Conservation (phyloP, 2,797 vertebrate genomes). For the Amblyraja radiata region DNA sequence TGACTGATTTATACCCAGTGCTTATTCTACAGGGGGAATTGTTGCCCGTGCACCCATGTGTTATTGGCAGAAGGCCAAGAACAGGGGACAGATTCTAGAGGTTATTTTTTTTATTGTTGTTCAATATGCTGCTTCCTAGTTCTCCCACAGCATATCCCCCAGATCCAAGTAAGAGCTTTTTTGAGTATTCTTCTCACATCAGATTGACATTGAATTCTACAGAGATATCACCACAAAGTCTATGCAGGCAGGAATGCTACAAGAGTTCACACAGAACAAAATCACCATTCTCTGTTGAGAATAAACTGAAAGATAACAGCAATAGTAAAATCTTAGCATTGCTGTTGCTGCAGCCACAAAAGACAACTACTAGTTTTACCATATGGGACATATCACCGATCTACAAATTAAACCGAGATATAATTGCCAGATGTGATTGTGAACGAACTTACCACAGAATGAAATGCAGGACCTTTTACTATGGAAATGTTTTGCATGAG, state of each 20-base stretch:
- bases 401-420: too few species aligned
- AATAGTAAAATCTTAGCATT: neutral
- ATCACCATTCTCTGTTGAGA: neutral
- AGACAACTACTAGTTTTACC: neutral
- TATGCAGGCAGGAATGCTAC: neutral
- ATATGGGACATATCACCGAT: neutral
- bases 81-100: neutral
- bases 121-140: neutral
- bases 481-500: too few species aligned
- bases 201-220: neutral
- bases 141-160: neutral
- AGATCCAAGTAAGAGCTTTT: neutral
- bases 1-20: neutral
- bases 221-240: neutral
- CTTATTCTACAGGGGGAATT: neutral
- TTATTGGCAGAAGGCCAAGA: neutral
- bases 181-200: constrained; percentile 4
- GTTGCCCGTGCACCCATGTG: neutral
- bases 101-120: neutral
- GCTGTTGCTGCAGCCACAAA: neutral
- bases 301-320: neutral
- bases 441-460: too few species aligned
- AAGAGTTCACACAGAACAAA: neutral
- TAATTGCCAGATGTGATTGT: too few species aligned
- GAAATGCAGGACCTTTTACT: too few species aligned